Evolutionary conservation across 2,888 invertebrate species (phyloP).

Genomic region (Drosophila nr. fundita): DNA sequence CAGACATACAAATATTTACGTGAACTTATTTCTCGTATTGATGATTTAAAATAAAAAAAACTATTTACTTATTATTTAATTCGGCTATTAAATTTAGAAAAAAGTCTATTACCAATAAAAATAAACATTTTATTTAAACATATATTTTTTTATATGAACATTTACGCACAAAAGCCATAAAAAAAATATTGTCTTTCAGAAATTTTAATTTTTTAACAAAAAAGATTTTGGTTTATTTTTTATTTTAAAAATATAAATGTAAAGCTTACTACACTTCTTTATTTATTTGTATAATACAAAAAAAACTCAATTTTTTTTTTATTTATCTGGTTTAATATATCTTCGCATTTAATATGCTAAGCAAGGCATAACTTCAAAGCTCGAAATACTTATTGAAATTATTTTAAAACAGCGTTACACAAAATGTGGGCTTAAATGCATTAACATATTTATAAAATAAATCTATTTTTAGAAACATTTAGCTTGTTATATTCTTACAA

Average conservation of each 20-base stretch:
- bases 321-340: background rate
- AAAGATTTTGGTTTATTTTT: background rate
- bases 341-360: background rate
- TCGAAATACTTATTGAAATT: background rate
- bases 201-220: accelerated
- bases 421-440: background rate
- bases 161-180: background rate
- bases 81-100: background rate
- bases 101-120: background rate
- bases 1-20: too few species aligned
- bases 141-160: background rate
- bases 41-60: background rate
- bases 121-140: background rate
- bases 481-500: background rate
- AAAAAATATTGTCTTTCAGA: background rate
- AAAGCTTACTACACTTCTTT: background rate
- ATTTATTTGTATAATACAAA: background rate
- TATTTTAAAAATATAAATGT: background rate
- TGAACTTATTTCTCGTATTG: background rate
- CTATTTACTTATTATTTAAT: background rate
- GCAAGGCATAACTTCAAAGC: background rate
- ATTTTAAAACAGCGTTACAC: background rate
- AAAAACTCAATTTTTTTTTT: background rate
- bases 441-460: background rate
- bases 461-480: background rate